phyloP scores from a whole-genome alignment of 2,113 vertebrate genomes.

The Silurus glanis region DNA sequence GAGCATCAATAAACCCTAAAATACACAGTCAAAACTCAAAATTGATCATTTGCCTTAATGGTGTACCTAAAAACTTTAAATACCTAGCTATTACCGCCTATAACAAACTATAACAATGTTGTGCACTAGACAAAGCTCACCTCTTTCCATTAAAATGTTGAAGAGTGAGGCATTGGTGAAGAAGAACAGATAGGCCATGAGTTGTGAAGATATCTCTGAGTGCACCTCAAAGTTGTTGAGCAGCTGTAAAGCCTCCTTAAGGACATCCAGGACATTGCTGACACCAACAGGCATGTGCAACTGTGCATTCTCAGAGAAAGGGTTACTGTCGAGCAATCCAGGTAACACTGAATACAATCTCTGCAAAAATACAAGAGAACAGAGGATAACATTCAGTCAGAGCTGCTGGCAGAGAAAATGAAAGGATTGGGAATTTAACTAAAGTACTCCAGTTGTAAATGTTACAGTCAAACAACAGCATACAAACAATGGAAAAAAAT shows the following conservation, averaged over 20 bases:
- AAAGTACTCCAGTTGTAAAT: neutral
- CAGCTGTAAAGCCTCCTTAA: constrained; percentile 71
- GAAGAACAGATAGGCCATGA: constrained; percentile 78
- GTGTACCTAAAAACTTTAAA: neutral
- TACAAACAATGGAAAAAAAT: neutral
- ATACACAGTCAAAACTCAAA: neutral
- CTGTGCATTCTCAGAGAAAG: constrained; percentile 71
- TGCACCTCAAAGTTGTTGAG: constrained; percentile 73
- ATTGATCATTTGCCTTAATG: neutral
- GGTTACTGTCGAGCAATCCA: constrained; percentile 75
- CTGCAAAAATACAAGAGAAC: constrained; percentile 52
- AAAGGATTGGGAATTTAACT: neutral
- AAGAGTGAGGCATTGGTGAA: constrained; percentile 80
- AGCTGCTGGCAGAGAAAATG: neutral
- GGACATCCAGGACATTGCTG: constrained; percentile 65
- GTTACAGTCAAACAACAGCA: neutral
- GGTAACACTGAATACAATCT: constrained; percentile 73
- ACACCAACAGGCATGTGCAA: constrained; percentile 68
- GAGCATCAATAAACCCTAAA: neutral
- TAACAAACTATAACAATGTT: neutral
- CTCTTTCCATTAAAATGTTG: constrained; percentile 80
- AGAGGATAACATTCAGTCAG: neutral
- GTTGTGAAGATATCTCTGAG: constrained; percentile 71
- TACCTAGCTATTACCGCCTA: neutral
- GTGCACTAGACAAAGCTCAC: constrained; percentile 52